A percentile compares a stretch with the other conserved stretches of the same genome.
Evolutionary conservation across 2,113 vertebrate genomes (phyloP).

Genomic region (Nyctibius bracteatus): DNA sequence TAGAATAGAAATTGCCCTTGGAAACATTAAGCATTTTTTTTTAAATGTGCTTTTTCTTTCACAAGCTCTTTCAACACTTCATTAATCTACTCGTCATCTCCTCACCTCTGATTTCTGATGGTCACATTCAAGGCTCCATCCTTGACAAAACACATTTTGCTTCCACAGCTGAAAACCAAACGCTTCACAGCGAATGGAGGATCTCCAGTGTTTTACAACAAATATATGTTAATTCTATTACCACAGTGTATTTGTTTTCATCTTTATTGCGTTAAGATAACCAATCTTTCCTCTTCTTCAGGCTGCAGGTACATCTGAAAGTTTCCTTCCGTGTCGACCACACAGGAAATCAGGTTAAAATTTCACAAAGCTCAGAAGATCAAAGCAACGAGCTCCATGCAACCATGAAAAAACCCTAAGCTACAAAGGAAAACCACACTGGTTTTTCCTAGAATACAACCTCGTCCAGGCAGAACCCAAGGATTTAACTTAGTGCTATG

Average conservation of each 20-base stretch:
- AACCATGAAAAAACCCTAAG: not conserved
- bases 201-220: not conserved
- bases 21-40: not conserved
- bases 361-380: not conserved
- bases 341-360: not conserved
- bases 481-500: not conserved
- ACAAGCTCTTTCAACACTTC: not conserved
- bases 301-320: not conserved
- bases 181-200: not conserved
- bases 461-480: not conserved
- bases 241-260: not conserved
- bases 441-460: not conserved
- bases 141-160: not conserved
- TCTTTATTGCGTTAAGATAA: not conserved
- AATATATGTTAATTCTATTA: not conserved
- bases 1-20: not conserved
- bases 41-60: not conserved
- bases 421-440: not conserved
- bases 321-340: not conserved
- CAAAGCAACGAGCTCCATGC: not conserved
- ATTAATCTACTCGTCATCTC: not conserved
- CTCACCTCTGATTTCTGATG: not conserved
- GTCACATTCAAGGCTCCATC: not conserved
- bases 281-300: not conserved
- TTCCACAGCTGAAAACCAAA: not conserved